A percentile compares a stretch with the other conserved stretches of the same genome.
Evolutionary conservation across 2,797 vertebrate species (phyloP).

Genomic region (Acridotheres tristis): DNA sequence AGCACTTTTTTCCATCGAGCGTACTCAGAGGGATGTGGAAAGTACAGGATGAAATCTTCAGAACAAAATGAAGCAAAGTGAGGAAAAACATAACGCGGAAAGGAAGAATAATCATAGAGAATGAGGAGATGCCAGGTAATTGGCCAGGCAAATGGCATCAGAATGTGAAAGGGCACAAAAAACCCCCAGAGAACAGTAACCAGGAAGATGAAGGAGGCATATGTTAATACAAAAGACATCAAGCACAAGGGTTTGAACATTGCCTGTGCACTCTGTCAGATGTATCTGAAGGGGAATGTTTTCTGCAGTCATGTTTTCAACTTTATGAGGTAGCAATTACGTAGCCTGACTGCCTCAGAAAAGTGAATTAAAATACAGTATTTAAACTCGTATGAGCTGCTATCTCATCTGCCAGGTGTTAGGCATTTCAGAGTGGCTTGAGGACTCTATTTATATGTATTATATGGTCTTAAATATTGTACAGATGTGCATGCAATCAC

Average conservation of each 20-base stretch:
- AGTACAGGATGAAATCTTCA: neutral
- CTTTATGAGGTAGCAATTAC: conserved; percentile 71
- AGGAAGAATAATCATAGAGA: neutral
- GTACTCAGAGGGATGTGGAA: neutral
- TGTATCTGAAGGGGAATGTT: conserved; percentile 51
- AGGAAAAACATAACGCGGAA: neutral
- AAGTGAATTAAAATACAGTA: conserved; percentile 74
- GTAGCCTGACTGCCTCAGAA: conserved; percentile 60
- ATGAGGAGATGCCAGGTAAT: neutral
- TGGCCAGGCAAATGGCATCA: neutral
- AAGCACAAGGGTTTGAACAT: conserved; percentile 46
- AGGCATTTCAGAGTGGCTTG: conserved; percentile 48
- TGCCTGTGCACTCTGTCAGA: conserved; percentile 54
- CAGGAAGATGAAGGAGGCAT: neutral
- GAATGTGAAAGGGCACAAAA: neutral
- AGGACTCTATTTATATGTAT: conserved; percentile 65
- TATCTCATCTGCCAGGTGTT: conserved; percentile 75
- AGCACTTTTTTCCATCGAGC: neutral
- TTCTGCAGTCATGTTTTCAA: conserved; percentile 59
- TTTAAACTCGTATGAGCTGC: conserved; percentile 65
- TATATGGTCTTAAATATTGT: conserved; percentile 67
- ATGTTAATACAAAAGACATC: neutral
- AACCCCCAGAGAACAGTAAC: neutral
- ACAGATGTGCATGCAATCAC: conserved; percentile 57
- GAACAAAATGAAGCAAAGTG: neutral